phyloP scores from a whole-genome alignment of 2,888 invertebrate species.

The Dasysyrphus tricinctus region DNA sequence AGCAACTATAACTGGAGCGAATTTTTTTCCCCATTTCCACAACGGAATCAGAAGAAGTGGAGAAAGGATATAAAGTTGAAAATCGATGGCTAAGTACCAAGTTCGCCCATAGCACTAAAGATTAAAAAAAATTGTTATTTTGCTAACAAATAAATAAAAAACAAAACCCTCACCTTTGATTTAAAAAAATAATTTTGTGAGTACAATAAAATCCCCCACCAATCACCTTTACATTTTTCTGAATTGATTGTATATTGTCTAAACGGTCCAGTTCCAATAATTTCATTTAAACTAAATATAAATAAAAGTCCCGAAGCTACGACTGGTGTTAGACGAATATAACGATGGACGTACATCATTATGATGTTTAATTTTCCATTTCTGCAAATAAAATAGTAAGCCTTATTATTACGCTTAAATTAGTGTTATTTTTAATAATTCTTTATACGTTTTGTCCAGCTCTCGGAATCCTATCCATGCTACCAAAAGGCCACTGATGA shows the following conservation, averaged over 20 bases:
- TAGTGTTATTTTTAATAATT: background rate
- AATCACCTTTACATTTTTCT: constrained; percentile 79
- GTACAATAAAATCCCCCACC: constrained; percentile 83
- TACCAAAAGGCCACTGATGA: constrained; percentile 85
- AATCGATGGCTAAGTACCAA: constrained; percentile 86
- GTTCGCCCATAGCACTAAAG: constrained; percentile 84
- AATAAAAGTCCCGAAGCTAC: constrained; percentile 83
- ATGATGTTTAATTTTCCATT: constrained; percentile 78
- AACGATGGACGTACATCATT: constrained; percentile 79
- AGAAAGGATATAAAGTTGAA: constrained; percentile 85
- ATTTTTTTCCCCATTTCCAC: constrained; percentile 80
- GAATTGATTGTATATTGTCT: constrained; percentile 22
- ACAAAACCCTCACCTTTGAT: background rate
- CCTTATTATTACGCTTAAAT: too few relatives aligned
- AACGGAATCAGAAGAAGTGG: constrained; percentile 84
- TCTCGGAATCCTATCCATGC: constrained; percentile 77
- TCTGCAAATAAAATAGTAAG: constrained; percentile 52
- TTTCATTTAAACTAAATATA: constrained; percentile 82
- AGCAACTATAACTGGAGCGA: constrained; percentile 71
- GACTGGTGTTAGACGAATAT: constrained; percentile 84
- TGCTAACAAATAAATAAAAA: background rate
- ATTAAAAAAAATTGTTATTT: background rate
- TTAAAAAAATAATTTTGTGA: constrained; percentile 82
- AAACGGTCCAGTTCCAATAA: constrained; percentile 84
- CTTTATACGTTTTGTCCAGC: constrained; percentile 61